phyloP scores from a whole-genome alignment of 1,140 invertebrate genomes.

The Polypedilum vanderplanki region DNA sequence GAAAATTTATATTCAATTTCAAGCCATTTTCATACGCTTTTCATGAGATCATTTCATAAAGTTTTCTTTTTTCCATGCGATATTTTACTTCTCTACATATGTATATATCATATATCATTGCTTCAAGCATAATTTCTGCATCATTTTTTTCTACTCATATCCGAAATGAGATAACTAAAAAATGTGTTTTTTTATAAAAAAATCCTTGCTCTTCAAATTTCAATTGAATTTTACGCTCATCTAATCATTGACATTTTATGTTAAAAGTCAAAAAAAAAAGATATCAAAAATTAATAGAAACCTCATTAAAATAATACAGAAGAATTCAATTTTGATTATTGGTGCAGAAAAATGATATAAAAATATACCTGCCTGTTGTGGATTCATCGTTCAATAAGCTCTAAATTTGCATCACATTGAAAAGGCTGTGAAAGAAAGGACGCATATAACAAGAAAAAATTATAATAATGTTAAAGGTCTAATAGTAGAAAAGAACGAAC shows the following conservation, averaged over 20 bases:
- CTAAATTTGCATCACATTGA: neutral
- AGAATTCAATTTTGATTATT: neutral
- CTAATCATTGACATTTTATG: neutral
- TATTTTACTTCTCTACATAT: too few species aligned
- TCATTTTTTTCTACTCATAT: neutral
- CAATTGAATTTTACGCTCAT: conserved; percentile 3
- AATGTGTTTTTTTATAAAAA: too few species aligned
- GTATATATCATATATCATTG: neutral
- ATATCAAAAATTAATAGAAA: too few species aligned
- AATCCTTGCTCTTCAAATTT: neutral
- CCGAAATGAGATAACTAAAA: neutral
- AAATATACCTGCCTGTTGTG: neutral
- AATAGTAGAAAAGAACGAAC: too few species aligned
- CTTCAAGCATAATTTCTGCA: neutral
- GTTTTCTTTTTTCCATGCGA: neutral
- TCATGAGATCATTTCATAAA: conserved; percentile 24
- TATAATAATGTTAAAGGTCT: neutral
- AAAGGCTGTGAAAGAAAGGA: neutral
- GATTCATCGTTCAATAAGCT: neutral
- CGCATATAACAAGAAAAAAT: neutral
- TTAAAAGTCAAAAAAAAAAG: too few species aligned
- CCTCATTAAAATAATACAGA: too few species aligned
- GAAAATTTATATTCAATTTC: conserved; percentile 28
- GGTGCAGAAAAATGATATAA: neutral
- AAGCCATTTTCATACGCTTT: conserved; percentile 27